Percentiles rank a stretch among this genome's conserved stretches.
phyloP scores from a whole-genome alignment of 2,113 vertebrate species.

The Emydocephalus ijimae region DNA sequence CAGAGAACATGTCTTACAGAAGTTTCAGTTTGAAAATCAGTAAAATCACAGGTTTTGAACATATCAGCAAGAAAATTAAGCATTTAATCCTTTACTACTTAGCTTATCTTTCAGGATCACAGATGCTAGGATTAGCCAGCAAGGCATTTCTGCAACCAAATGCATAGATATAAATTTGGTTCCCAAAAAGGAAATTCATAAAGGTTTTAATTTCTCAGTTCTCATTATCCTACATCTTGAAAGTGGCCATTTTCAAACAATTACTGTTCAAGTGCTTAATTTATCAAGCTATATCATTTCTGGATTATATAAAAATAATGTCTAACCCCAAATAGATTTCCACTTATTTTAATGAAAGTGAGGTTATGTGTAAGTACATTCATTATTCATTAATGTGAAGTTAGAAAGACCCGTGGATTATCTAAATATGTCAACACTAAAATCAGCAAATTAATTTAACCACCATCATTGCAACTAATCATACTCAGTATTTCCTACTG shows the following conservation, averaged over 20 bases:
- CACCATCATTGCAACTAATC: slow-evolving; percentile 34
- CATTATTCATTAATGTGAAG: not conserved
- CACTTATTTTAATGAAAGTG: not conserved
- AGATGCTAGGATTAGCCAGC: not conserved
- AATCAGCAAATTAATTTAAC: not conserved
- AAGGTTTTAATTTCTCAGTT: not conserved
- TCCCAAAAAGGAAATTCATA: not conserved
- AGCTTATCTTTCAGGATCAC: not conserved
- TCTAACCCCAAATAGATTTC: not conserved
- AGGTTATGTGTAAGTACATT: too few relatives aligned
- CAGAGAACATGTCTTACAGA: not conserved
- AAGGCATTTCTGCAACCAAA: not conserved
- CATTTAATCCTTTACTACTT: not conserved
- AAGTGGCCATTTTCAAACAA: not conserved
- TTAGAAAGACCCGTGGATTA: not conserved
- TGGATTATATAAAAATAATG: not conserved
- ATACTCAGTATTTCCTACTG: slow-evolving; percentile 9
- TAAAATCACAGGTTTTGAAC: not conserved
- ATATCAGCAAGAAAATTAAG: not conserved
- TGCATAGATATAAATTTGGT: not conserved
- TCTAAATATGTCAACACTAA: not conserved
- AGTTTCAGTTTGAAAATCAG: not conserved
- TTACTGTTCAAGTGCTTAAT: not conserved
- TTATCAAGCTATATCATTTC: not conserved
- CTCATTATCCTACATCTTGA: not conserved